A percentile compares a stretch with the other conserved stretches of the same genome.
Conservation (phyloP, 2,797 vertebrate genomes). For the Gambusia yucatana region DNA sequence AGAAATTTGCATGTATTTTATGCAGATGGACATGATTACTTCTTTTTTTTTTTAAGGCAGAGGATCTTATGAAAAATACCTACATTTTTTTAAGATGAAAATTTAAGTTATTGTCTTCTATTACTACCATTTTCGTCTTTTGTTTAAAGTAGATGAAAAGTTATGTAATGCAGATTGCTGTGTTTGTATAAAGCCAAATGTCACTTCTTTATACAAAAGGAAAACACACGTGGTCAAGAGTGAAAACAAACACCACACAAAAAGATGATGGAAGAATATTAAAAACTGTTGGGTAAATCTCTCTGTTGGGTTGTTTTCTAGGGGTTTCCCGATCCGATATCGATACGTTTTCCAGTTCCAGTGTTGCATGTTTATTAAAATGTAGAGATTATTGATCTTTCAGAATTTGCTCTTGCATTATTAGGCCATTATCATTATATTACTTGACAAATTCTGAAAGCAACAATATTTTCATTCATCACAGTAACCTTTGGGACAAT, state of each 20-base stretch:
- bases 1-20: background rate
- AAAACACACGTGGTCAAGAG: background rate
- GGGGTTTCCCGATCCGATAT: no score
- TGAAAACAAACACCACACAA: background rate
- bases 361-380: no score
- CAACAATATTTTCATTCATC: no score
- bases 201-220: background rate
- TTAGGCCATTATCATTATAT: no score
- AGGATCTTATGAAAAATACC: background rate
- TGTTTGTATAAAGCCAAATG: background rate
- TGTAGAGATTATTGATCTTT: no score
- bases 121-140: background rate
- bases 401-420: no score
- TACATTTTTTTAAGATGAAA: background rate
- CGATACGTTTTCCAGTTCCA: no score
- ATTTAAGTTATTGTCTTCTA: background rate
- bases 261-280: background rate
- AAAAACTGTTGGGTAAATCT: background rate
- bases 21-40: background rate
- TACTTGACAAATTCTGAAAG: no score
- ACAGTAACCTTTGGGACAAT: no score
- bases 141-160: background rate
- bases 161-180: background rate
- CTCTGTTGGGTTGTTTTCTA: no score
- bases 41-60: background rate